Evolutionary conservation across 2,113 vertebrate species (phyloP).

Genomic region (Nyctereutes procyonoides): DNA sequence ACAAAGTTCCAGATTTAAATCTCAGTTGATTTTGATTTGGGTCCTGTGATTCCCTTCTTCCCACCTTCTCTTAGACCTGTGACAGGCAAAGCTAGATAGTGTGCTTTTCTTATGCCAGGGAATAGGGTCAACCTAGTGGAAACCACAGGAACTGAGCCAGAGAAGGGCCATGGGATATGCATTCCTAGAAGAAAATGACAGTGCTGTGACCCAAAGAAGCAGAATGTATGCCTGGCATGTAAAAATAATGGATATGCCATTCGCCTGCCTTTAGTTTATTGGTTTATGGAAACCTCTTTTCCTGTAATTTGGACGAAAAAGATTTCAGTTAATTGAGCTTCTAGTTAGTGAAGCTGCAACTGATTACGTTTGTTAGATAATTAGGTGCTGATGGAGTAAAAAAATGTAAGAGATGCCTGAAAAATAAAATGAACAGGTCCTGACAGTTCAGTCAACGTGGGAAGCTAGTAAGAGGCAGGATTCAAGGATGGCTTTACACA

Average conservation of each 20-base stretch:
- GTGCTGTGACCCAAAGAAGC: neutral
- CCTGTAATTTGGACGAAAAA: neutral
- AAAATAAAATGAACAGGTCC: neutral
- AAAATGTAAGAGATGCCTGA: neutral
- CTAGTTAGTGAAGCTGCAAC: slow-evolving; percentile 27
- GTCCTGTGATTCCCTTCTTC: neutral
- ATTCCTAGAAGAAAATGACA: neutral
- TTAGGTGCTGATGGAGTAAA: slow-evolving; percentile 15
- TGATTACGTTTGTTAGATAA: slow-evolving; percentile 35
- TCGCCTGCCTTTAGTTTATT: neutral
- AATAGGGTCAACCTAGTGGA: neutral
- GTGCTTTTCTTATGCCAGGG: neutral
- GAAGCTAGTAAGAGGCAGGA: neutral
- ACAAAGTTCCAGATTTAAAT: neutral
- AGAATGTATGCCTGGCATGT: neutral
- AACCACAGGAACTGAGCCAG: neutral
- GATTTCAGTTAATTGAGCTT: slow-evolving; percentile 32
- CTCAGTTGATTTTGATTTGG: neutral
- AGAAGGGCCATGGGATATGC: neutral
- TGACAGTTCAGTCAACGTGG: neutral
- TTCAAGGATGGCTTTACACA: neutral
- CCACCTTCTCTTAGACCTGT: neutral
- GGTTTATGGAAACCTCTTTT: slow-evolving; percentile 12
- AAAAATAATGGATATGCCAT: neutral
- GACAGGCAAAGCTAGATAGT: neutral